phyloP scores from a whole-genome alignment of 2,797 vertebrate species.

The Podargus strigoides region DNA sequence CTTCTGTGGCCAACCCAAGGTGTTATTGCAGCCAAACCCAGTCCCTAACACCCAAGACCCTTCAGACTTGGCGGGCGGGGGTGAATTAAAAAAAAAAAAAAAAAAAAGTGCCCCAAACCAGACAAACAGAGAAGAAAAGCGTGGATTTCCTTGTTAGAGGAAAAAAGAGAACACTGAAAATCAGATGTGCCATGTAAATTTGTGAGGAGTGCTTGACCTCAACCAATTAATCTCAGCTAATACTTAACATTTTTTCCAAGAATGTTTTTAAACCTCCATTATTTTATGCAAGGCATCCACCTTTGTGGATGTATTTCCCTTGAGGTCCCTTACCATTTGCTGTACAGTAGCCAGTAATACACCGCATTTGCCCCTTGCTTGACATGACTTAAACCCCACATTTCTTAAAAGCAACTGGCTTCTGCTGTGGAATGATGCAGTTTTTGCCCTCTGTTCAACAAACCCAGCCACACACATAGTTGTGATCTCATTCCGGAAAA shows the following conservation, averaged over 20 bases:
- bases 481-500: conserved; percentile 65
- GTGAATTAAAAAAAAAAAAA: background rate
- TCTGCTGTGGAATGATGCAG: conserved; percentile 44
- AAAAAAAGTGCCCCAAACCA: background rate
- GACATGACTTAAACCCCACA: background rate
- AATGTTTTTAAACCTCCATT: background rate
- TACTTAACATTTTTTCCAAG: background rate
- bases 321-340: background rate
- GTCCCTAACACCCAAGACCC: background rate
- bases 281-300: conserved; percentile 4
- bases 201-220: background rate
- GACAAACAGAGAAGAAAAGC: background rate
- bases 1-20: background rate
- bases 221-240: conserved; percentile 7
- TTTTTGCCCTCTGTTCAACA: conserved; percentile 45
- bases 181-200: background rate
- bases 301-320: background rate
- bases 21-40: background rate
- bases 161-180: background rate
- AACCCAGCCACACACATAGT: conserved; percentile 45
- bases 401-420: conserved; percentile 40
- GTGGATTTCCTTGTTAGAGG: background rate
- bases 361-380: background rate
- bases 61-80: background rate
- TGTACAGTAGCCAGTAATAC: background rate